Evolutionary conservation across 2,113 vertebrate genomes (phyloP), one percentile per base, ranked within the genome.

Genomic region (Zootoca vivipara): DNA sequence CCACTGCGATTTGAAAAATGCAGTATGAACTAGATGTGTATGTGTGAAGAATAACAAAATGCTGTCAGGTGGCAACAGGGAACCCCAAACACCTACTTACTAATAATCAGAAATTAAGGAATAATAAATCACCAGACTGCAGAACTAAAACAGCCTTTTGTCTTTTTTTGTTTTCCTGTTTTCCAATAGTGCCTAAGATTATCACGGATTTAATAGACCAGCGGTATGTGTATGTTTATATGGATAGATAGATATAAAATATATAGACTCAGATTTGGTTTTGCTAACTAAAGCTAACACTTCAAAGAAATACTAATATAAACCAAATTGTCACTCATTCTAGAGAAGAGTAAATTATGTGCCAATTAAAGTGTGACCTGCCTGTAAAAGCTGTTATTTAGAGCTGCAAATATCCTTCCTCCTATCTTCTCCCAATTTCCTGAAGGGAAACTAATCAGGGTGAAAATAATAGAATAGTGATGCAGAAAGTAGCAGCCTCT

Each of bases 81-180:
- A 92, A 86, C 78, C 1, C 5, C 58, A 33, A 92, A 92, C 75
- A 90, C 6, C 85, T 52, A 89, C 26, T 91, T 85, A 91, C 1
- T 4, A 94, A 95, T 92, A 92, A 80, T 24, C 75, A 46, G 2
- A 95, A 96, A 93, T 91, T 89, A 82, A 89, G 91, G 77, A 46
- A 87, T 38, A 80, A 89, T 94, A 72, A 83, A 85, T 70, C 38
- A 58, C 67, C 33, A 77, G 8, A 87, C 42, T 90, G n/a, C 33
- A 82, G 65, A 86, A 90, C 92, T 94, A 89, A 85, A 86, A 95
- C 84, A 79, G 91, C 87, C 82, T 92, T 90, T 94, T 93, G 94
- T 92, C 92, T 95, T 93, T 92, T 94, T 90, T 94, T 94, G 94
- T 92, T 92, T 95, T 93, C 91, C 93, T 85, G 83, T 90, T 95